These are phyloP conservation scores for Tachina fera DNA, from an alignment of 2,888 invertebrate species.

Conservation along the genomic window DNA sequence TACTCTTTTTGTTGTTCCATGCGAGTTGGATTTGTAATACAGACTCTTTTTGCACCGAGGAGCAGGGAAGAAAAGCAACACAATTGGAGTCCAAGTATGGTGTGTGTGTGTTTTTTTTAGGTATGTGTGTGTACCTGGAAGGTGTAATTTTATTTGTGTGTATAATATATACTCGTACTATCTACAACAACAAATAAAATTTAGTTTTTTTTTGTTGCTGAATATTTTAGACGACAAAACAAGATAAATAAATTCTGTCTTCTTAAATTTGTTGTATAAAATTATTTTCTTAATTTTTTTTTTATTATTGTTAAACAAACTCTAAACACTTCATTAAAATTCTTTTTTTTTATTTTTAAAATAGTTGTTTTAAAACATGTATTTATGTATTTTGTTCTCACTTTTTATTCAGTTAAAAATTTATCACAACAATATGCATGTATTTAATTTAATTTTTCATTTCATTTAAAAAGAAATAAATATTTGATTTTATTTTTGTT, in stretches of 20 bases:
- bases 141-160: conserved; percentile 49
- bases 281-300: background rate
- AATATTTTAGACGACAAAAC: conserved; percentile 7
- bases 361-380: background rate
- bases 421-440: conserved; percentile 5
- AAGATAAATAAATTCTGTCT: conserved; percentile 23
- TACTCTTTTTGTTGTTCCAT: conserved; percentile 17
- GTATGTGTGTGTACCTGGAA: conserved; percentile 48
- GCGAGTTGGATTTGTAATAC: conserved; percentile 44
- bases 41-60: conserved; percentile 43
- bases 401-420: conserved; percentile 8
- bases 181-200: conserved; percentile 11
- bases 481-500: conserved; percentile 36
- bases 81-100: conserved; percentile 7
- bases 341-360: background rate
- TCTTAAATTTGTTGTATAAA: conserved; percentile 4
- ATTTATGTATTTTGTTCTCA: background rate
- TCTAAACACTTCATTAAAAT: background rate
- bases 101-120: background rate
- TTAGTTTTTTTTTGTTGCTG: conserved; percentile 24
- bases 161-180: background rate
- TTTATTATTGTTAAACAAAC: background rate
- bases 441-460: conserved; percentile 5
- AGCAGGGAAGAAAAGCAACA: conserved; percentile 6
- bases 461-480: conserved; percentile 10